Evolutionary conservation across 2,113 vertebrate genomes (phyloP).

Genomic region (Rissa tridactyla): DNA sequence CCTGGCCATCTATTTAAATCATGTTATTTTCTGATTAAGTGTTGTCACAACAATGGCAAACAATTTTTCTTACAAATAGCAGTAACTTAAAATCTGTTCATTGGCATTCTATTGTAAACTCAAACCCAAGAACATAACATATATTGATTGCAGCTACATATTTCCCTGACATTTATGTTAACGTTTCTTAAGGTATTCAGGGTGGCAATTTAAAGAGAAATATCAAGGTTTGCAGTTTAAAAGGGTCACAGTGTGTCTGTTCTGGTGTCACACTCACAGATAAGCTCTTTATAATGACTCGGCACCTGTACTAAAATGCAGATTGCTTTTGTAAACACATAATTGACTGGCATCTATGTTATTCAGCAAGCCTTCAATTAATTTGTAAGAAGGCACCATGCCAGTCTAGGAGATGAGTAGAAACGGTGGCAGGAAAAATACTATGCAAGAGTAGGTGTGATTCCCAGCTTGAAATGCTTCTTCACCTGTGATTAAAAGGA

Average conservation of each 20-base stretch:
- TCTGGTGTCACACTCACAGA: background rate
- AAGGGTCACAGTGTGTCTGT: background rate
- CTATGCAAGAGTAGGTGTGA: background rate
- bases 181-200: background rate
- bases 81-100: background rate
- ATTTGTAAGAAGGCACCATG: background rate
- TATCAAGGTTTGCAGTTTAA: background rate
- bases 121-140: background rate
- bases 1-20: background rate
- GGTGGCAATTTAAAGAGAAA: background rate
- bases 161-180: background rate
- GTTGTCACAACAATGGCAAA: background rate
- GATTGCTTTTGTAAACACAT: background rate
- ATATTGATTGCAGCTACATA: background rate
- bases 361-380: background rate
- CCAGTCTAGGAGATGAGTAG: background rate
- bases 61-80: background rate
- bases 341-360: background rate
- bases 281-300: background rate
- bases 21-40: background rate
- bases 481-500: conserved; percentile 11
- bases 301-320: background rate
- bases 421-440: background rate
- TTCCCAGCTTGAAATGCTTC: conserved; percentile 15
- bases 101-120: background rate